These are phyloP conservation scores for Cettia cetti DNA, from an alignment of 2,113 vertebrate genomes.

Conservation along the genomic window DNA sequence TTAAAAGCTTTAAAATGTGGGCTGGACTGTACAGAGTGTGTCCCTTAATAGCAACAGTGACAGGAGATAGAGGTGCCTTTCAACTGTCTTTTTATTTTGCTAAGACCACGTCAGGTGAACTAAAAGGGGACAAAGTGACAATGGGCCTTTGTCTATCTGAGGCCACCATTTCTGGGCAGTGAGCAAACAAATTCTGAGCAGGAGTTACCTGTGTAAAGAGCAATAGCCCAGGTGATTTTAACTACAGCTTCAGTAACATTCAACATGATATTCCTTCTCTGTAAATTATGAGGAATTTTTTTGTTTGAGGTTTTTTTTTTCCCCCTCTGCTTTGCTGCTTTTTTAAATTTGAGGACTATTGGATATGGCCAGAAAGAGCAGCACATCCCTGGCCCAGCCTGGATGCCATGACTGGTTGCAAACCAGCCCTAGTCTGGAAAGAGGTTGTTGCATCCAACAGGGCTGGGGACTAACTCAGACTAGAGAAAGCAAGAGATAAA, in stretches of 20 bases:
- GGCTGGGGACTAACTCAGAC: neutral
- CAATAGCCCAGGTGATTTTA: neutral
- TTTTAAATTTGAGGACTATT: neutral
- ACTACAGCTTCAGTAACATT: neutral
- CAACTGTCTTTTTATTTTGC: neutral
- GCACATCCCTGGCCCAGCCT: neutral
- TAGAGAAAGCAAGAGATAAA: neutral
- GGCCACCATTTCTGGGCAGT: neutral
- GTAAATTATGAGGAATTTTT: neutral
- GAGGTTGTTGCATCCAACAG: accelerated
- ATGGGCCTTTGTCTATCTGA: neutral
- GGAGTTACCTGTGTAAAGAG: neutral
- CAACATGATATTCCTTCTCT: neutral
- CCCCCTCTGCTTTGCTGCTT: neutral
- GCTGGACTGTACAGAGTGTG: neutral
- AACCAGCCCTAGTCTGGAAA: neutral
- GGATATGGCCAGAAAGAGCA: neutral
- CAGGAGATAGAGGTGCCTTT: neutral
- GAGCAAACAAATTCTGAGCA: neutral
- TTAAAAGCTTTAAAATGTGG: neutral
- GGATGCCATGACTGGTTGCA: accelerated
- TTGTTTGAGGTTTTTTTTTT: neutral
- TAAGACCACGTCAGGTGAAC: neutral
- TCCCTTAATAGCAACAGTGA: slow-evolving; percentile 9
- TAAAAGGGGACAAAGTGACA: neutral